These are phyloP conservation scores for Oceanites oceanicus DNA, from an alignment of 2,113 vertebrate genomes.

Conservation along the genomic window DNA sequence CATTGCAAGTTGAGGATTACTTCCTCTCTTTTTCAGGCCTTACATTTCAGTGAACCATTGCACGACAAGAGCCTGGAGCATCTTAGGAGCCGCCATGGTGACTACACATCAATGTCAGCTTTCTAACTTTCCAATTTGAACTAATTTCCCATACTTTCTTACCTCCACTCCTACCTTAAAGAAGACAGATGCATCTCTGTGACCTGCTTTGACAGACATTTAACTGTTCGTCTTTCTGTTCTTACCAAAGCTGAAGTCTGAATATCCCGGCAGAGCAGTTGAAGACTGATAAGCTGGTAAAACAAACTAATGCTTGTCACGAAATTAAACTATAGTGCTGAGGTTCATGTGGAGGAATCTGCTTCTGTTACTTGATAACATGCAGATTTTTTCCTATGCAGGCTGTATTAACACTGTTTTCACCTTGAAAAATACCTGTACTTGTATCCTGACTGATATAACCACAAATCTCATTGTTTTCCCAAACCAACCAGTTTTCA, in stretches of 20 bases:
- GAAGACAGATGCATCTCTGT: background rate
- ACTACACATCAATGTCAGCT: conserved; percentile 14
- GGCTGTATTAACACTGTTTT: background rate
- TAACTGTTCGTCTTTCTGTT: background rate
- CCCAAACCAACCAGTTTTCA: background rate
- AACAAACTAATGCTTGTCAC: background rate
- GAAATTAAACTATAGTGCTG: background rate
- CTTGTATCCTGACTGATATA: background rate
- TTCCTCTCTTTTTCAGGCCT: conserved; percentile 20
- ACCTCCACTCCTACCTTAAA: background rate
- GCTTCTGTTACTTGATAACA: background rate
- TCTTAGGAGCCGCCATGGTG: background rate
- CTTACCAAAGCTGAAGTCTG: background rate
- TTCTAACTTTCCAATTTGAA: conserved; percentile 43
- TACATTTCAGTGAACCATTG: background rate
- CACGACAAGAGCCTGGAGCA: background rate
- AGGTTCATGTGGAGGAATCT: background rate
- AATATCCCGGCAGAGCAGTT: background rate
- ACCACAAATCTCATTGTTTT: background rate
- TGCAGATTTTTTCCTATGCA: background rate
- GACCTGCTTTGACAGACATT: background rate
- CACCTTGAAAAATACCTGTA: background rate
- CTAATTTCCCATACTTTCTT: conserved; percentile 9
- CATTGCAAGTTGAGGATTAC: background rate
- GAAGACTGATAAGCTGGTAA: background rate